phyloP scores from a whole-genome alignment of 2,888 invertebrate species.

The Hoplodrina blanda region DNA sequence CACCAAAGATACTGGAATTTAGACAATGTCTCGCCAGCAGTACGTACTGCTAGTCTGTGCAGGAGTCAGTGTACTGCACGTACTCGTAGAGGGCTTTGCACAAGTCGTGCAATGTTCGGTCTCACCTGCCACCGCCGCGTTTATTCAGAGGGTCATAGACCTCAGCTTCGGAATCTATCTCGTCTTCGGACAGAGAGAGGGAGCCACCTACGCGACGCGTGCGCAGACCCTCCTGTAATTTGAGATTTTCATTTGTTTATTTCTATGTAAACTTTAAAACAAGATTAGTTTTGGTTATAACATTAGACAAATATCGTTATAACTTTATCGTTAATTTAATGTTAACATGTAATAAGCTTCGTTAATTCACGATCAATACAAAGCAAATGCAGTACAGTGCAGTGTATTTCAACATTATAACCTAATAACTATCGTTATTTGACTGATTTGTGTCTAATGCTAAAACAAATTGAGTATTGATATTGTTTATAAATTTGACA shows the following conservation, averaged over 20 bases:
- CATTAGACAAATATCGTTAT: too few relatives aligned
- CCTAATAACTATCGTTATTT: too few relatives aligned
- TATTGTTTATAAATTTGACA: too few relatives aligned
- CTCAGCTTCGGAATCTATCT: slow-evolving; percentile 93
- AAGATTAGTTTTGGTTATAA: not conserved
- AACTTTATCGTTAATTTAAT: too few relatives aligned
- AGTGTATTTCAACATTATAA: too few relatives aligned
- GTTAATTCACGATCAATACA: too few relatives aligned
- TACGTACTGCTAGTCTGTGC: slow-evolving; percentile 46
- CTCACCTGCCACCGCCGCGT: slow-evolving; percentile 86
- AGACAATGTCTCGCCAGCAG: slow-evolving; percentile 8
- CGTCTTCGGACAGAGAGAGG: slow-evolving; percentile 95
- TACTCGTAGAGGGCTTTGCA: slow-evolving; percentile 86
- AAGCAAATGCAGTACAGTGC: too few relatives aligned
- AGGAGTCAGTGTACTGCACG: slow-evolving; percentile 65
- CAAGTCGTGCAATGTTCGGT: slow-evolving; percentile 85
- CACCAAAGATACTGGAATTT: slow-evolving; percentile 22
- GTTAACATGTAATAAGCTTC: too few relatives aligned
- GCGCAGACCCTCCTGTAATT: slow-evolving; percentile 88
- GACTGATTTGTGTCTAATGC: too few relatives aligned
- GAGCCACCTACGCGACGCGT: slow-evolving; percentile 94
- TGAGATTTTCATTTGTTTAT: not conserved
- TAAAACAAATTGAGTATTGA: too few relatives aligned
- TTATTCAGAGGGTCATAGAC: slow-evolving; percentile 87
- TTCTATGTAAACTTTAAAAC: not conserved